Evolutionary conservation across 2,113 vertebrate species (phyloP).

Genomic region (Laticauda laticaudata): DNA sequence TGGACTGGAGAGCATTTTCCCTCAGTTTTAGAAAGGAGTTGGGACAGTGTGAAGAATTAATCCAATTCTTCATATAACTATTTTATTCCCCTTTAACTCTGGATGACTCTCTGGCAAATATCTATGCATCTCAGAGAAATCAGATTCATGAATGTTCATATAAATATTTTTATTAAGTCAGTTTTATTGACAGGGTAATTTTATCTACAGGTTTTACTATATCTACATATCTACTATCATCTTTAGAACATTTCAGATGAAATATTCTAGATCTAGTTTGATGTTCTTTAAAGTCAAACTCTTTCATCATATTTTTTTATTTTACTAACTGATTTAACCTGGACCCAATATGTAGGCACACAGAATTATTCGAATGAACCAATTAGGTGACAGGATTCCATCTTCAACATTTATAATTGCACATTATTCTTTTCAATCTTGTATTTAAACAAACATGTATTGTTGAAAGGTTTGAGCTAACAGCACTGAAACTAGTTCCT

Average conservation of each 20-base stretch:
- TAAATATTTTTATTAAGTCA: background rate
- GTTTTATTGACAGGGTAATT: conserved; percentile 2
- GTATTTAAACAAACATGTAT: background rate
- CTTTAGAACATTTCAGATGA: background rate
- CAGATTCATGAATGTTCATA: conserved; percentile 11
- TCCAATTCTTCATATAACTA: background rate
- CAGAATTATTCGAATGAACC: background rate
- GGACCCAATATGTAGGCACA: background rate
- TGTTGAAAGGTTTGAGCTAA: background rate
- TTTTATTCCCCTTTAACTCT: background rate
- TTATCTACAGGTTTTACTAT: background rate
- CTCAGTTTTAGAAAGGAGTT: conserved; percentile 22
- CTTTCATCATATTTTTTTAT: background rate
- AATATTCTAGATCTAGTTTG: background rate
- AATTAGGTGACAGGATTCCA: background rate
- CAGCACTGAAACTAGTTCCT: background rate
- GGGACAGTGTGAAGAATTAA: conserved; percentile 18
- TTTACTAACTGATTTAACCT: background rate
- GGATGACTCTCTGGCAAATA: conserved; percentile 8
- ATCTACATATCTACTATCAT: too few relatives aligned
- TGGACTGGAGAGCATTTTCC: background rate
- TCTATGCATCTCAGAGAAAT: background rate
- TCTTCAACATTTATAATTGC: background rate
- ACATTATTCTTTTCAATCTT: background rate
- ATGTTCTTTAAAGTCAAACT: background rate